Base-by-base conservation (phyloP, 2,888 invertebrate genomes). In the Dinocampus coccinellae region DNA sequence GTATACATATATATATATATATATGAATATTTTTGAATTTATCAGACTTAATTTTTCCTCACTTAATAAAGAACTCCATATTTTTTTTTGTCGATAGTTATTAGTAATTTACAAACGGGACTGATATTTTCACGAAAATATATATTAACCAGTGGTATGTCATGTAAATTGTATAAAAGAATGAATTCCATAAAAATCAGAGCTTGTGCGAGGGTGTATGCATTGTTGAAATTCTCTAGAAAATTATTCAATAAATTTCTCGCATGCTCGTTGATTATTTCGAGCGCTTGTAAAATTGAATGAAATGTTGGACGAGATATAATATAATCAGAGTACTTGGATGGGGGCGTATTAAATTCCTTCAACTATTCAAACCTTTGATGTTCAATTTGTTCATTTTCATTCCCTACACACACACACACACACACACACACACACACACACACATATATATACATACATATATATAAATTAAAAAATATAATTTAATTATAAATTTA, bases 181-280 rank as follows among this genome's bases (percentile, higher is more conserved):
- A 3, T 39, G 39, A 39, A 22, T 39, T 34, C 39, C 13, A 16
- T 61, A 24, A 39, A 55, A 65, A 65, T 65, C 65, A 65, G 55
- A 55, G 65, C 58, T 13, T 47, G 47, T 16, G 47, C 47, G 47
- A 47, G 47, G 1, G 47, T 16, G 47, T 36, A 16, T n/a, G 47
- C 63, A 65, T 65, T 9, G 36, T 53, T 53, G 34, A 34, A 53
- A 65, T 65, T 65, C 33, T 52, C 52, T 29, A 10, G 65, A 34
- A 65, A 65, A 65, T 65, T 22, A 53, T 53, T 65, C 36, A 22
- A 65, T 55, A 36, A 65, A 65, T 53, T 65, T 53, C 65, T 55
- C 16, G 53, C 53, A 34, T 65, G n/a, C 47, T 63, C 39, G 26
- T 20, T 65, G 33, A 65, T 65, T 65, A 65, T 65, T 53, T 52